Base-by-base conservation (phyloP, 35 echinoderm and acorn worm species). In the Amphiura filiformis region DNA sequence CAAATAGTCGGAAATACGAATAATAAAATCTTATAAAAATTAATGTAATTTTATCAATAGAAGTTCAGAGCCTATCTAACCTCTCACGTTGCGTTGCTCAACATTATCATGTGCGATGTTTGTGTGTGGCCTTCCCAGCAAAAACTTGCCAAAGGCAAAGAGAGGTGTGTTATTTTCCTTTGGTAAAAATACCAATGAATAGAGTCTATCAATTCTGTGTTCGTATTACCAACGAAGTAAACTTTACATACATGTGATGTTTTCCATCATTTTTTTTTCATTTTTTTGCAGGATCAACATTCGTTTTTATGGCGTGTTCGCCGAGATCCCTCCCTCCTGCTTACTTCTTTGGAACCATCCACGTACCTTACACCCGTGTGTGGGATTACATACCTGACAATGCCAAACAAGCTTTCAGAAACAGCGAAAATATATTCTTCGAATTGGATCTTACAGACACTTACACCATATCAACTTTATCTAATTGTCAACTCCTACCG, bases 321-420 rank as follows among this genome's bases (percentile, higher is more conserved):
- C 36, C 78, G 96, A 61, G 90, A 99, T 70, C 44, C 44, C 7
- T 20, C 61, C 93, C 93, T 23, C 96, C 96, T 26, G 96, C 93
- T 0, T 99, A 99, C 41, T 94, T 99, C 41, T 95, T 99, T 34
- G 96, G 96, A 37, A 99, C 96, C 38, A 95, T 99, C 32, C 96
- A 99, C 81, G 96, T 99, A 84, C 96, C 96, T 13, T 99, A 99
- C 64, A 87, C 93, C 11, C 86, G 90, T 38, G 96, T 99, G 36
- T 99, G 96, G 96, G 93, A 99, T 86, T 99, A 92, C 41, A 99
- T 99, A 47, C 96, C 96, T 0, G 87, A 90, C 33, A 99, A 94
- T 80, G 87, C 88, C 31, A 99, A 99, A 90, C 93, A 87, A 76
- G 96, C 96, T 65, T 99, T 99, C 84, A 49, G 81, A 23, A 87